Evolutionary conservation across 2,888 invertebrate species (phyloP), one percentile per base, ranked within the genome.

Genomic region (Nezara viridula): DNA sequence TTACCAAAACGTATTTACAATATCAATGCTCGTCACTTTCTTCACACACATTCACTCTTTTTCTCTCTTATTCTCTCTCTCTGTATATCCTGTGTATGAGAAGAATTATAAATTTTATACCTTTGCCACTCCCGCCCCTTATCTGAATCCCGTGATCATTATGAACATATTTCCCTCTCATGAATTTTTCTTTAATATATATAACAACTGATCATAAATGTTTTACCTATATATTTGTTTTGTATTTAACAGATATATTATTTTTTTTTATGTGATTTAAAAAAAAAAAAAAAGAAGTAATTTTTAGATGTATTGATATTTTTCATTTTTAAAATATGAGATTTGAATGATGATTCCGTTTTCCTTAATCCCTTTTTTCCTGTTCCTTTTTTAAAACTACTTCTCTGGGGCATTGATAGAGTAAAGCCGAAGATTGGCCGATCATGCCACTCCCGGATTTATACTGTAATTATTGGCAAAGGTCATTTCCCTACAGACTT

Each of bases 401-500:
- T 90, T 90, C 87, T 88, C 88, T 85, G 87, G 90, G 90, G 90
- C 90, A 90, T 90, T 90, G 90, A 90, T 90, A 90, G 90, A 90
- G 90, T 90, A 90, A 90, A 91, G 87, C 85, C 49, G 88, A 55
- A 60, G 12, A 55, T 88, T 88, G 88, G 88, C 49, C 77, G 44
- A 87, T 88, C 66, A 77, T 66, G 66, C 73, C 89, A 52, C 47
- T 77, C 55, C 89, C 49, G 77, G 27, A 44, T 89, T 37, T 14
- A 60, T 27, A 86, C 24, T 19, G 32, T 85, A 89, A 85, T 60
- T 50, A 89, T 89, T 73, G 73, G 44, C 55, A 89, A 87, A 87
- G 87, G 87, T 86, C 86, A 89, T 87, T 85, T 90, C 88, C 90
- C 89, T 89, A 73, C 90, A 90, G 89, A 89, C 90, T 90, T 90